phyloP scores from a whole-genome alignment of 2,113 vertebrate genomes.

The Polypterus senegalus region DNA sequence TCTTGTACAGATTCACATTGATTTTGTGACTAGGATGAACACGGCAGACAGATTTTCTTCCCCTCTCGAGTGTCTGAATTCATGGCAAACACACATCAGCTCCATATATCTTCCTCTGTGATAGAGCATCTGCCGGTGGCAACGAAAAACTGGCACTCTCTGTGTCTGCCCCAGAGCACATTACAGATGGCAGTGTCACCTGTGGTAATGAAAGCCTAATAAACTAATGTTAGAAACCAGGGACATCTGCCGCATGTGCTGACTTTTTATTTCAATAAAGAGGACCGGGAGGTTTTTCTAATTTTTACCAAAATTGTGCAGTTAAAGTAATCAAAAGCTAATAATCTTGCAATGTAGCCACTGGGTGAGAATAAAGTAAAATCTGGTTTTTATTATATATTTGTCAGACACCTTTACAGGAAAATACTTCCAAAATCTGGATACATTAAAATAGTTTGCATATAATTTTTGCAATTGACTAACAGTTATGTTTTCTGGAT shows the following conservation, averaged over 20 bases:
- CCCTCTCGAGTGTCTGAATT: constrained; percentile 17
- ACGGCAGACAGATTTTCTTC: constrained; percentile 14
- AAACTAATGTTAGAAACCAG: constrained; percentile 17
- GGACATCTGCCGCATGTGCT: constrained; percentile 28
- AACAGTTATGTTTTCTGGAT: too few species aligned
- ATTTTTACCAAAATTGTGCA: not conserved
- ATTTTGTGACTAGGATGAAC: constrained; percentile 15
- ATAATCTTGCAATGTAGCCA: constrained; percentile 18
- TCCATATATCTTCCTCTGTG: constrained; percentile 19
- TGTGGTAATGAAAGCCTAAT: constrained; percentile 24
- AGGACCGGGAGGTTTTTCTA: not conserved
- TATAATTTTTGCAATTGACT: too few species aligned
- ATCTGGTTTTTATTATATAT: not conserved
- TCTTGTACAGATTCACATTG: constrained; percentile 18
- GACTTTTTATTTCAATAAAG: constrained; percentile 14
- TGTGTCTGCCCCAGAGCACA: constrained; percentile 27
- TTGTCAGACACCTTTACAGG: too few species aligned
- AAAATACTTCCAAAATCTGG: too few species aligned
- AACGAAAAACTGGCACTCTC: constrained; percentile 18
- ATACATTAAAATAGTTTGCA: too few species aligned
- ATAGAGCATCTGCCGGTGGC: constrained; percentile 27
- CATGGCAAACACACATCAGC: constrained; percentile 17
- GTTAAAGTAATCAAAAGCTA: too few species aligned
- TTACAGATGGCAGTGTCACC: constrained; percentile 33
- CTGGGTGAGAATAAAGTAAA: constrained; percentile 40